Evolutionary conservation across 1,140 invertebrate species (phyloP).

Genomic region (Metopolophium dirhodum): DNA sequence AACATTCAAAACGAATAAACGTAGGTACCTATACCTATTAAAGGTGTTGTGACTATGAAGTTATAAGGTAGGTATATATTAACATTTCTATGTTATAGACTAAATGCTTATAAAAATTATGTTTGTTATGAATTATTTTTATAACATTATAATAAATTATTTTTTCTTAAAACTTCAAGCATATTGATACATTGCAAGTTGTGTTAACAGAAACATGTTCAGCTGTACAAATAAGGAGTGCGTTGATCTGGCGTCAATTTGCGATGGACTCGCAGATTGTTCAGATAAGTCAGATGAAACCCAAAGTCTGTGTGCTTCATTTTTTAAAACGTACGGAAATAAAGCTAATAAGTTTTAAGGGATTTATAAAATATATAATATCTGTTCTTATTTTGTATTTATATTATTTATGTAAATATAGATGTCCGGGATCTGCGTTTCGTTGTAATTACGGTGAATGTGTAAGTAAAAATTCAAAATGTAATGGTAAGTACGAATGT

Average conservation of each 20-base stretch:
- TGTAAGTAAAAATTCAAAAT: slow-evolving; percentile 62
- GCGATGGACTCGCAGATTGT: slow-evolving; percentile 60
- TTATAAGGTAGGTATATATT: background rate
- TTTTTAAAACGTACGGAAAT: background rate
- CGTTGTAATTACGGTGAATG: slow-evolving; percentile 71
- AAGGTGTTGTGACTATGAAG: no score
- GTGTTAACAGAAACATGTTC: background rate
- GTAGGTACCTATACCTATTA: no score
- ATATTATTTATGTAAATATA: background rate
- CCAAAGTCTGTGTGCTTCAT: background rate
- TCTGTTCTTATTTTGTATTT: background rate
- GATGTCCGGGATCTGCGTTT: slow-evolving; percentile 65
- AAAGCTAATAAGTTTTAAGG: no score
- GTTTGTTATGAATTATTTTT: background rate
- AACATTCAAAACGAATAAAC: no score
- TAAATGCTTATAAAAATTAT: background rate
- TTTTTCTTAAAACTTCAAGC: no score
- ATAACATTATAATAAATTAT: no score
- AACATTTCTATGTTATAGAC: background rate
- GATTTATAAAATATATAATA: no score
- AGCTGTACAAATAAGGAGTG: slow-evolving; percentile 60
- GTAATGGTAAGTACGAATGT: slow-evolving; percentile 67
- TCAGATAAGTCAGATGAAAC: slow-evolving; percentile 60
- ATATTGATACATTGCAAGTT: background rate
- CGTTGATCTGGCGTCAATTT: slow-evolving; percentile 60